phyloP scores from a whole-genome alignment of 2,888 invertebrate genomes.

The Ashinkailepas kermadecensis region DNA sequence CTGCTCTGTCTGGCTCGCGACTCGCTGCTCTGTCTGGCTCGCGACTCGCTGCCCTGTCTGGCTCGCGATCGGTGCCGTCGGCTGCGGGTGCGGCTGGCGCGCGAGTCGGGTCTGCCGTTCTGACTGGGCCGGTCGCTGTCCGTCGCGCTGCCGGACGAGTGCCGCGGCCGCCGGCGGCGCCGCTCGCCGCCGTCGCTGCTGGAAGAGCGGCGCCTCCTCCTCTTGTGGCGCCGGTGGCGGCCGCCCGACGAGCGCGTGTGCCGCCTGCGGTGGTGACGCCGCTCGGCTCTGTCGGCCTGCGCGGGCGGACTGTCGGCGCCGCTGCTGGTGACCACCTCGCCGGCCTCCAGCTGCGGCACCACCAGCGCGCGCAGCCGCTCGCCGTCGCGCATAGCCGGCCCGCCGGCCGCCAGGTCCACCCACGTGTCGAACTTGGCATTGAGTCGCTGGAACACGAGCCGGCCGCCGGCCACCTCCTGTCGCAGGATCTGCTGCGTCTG shows the following conservation, averaged over 20 bases:
- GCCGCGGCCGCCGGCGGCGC: background rate
- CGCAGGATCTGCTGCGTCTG: background rate
- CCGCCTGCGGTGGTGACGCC: background rate
- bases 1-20: no score
- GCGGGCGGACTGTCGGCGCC: background rate
- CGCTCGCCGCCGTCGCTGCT: background rate
- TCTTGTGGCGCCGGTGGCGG: background rate
- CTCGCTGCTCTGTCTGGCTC: no score
- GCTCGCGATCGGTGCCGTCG: no score
- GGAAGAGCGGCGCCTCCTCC: background rate
- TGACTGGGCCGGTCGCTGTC: background rate
- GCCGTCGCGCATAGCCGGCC: background rate
- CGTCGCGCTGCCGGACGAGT: background rate
- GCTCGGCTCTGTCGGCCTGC: background rate
- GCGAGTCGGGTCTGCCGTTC: background rate
- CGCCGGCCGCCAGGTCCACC: background rate
- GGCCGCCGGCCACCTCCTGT: background rate
- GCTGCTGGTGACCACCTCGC: background rate
- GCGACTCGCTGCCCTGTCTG: no score
- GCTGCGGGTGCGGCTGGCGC: background rate
- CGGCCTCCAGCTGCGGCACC: background rate
- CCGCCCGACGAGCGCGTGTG: background rate
- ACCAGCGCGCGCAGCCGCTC: background rate
- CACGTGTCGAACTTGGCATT: background rate
- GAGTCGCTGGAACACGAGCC: conserved; percentile 1